Conservation (phyloP, 2,888 invertebrate species). For the Xylocampa areola region DNA sequence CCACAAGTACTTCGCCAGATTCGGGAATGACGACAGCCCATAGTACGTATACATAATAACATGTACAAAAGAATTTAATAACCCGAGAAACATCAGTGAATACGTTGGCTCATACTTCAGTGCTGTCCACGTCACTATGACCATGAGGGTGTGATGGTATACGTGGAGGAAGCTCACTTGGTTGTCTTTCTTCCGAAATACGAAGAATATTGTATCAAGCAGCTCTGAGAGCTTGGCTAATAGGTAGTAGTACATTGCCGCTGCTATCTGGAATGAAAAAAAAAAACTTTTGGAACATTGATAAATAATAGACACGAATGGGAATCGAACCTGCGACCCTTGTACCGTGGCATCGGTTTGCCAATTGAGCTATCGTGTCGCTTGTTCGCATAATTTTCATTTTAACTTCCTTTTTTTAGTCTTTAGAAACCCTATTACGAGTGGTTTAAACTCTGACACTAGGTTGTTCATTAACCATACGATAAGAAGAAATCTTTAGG, state of each 20-base stretch:
- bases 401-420: no score
- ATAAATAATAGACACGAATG: no score
- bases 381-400: no score
- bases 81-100: slow-evolving; percentile 35
- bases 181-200: slow-evolving; percentile 92
- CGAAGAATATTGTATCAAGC: slow-evolving; percentile 94
- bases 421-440: no score
- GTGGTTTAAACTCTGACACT: no score
- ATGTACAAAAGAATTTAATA: slow-evolving; percentile 85
- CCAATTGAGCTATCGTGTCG: no score
- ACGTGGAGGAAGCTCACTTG: slow-evolving; percentile 95
- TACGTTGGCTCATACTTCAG: slow-evolving; percentile 54
- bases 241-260: slow-evolving; percentile 83
- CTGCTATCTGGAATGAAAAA: slow-evolving; percentile 49
- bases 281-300: no score
- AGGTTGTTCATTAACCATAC: no score
- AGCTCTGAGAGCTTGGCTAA: slow-evolving; percentile 92
- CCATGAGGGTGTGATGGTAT: slow-evolving; percentile 92
- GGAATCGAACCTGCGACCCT: no score
- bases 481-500: no score
- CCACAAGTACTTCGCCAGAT: slow-evolving; percentile 92
- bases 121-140: slow-evolving; percentile 91
- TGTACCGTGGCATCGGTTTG: no score
- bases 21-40: slow-evolving; percentile 91
- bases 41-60: slow-evolving; percentile 94